Conservation (phyloP, 2,113 vertebrate species). For the Apodemus sylvaticus region DNA sequence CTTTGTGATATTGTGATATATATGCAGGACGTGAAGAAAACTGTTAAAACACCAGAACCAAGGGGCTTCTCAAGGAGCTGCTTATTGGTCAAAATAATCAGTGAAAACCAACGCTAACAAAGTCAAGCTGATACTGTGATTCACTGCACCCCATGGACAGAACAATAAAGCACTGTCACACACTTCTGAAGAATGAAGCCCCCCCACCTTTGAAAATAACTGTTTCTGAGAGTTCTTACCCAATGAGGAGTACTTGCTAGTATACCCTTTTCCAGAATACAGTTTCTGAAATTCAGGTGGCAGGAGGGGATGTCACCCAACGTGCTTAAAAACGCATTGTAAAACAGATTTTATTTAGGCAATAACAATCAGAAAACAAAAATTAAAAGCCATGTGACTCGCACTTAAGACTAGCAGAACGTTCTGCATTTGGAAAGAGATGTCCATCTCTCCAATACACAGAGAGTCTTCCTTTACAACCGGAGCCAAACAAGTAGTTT, state of each 20-base stretch:
- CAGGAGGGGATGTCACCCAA: neutral
- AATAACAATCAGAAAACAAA: constrained; percentile 45
- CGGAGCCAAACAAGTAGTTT: neutral
- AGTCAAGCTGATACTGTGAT: constrained; percentile 2
- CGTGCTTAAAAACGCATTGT: neutral
- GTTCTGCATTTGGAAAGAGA: constrained; percentile 27
- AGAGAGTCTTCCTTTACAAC: neutral
- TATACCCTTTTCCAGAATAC: neutral
- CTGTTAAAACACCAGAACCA: constrained; percentile 8
- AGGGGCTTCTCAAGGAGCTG: neutral
- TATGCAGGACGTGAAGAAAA: neutral
- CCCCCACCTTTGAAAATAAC: neutral
- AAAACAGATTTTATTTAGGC: constrained; percentile 39
- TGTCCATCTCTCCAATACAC: neutral
- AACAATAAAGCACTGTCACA: constrained; percentile 16
- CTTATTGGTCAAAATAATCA: constrained; percentile 13
- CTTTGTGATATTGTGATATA: constrained; percentile 27
- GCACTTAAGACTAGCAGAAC: neutral
- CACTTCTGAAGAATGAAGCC: constrained; percentile 23
- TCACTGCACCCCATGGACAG: neutral
- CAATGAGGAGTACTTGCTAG: neutral
- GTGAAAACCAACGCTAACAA: constrained; percentile 35
- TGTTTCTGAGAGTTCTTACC: neutral
- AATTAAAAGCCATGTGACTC: neutral
- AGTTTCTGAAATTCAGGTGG: constrained; percentile 44